phyloP scores from a whole-genome alignment of 2,797 vertebrate genomes.

The Melanotaenia trifasciata region DNA sequence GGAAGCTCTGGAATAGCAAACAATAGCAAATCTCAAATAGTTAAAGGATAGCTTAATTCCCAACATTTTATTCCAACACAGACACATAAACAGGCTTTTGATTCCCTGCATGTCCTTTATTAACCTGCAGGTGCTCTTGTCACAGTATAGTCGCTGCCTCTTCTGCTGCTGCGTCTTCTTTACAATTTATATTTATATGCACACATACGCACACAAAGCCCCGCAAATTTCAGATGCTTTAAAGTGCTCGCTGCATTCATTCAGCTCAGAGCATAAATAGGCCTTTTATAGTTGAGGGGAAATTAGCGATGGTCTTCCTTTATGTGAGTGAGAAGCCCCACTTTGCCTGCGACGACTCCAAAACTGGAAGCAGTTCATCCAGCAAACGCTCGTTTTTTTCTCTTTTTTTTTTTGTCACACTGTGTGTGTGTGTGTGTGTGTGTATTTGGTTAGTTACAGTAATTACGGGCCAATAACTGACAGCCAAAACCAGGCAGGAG shows the following conservation, averaged over 20 bases:
- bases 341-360: constrained; percentile 91
- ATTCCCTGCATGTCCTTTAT: constrained; percentile 25
- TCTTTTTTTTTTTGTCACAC: neutral
- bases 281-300: constrained; percentile 89
- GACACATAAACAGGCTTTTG: constrained; percentile 43
- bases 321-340: constrained; percentile 93
- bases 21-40: neutral
- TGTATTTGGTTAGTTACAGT: constrained; percentile 99
- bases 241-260: constrained; percentile 76
- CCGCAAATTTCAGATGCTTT: constrained; percentile 77
- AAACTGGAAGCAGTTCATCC: constrained; percentile 96
- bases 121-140: constrained; percentile 70
- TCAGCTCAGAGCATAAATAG: constrained; percentile 80
- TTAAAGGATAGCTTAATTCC: neutral
- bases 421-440: constrained; percentile 80
- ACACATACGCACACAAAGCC: constrained; percentile 62
- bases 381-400: constrained; percentile 79
- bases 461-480: constrained; percentile 99
- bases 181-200: constrained; percentile 64
- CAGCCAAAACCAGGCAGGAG: constrained; percentile 99
- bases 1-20: neutral
- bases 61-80: neutral
- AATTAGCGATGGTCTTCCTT: constrained; percentile 94
- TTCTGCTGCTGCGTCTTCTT: constrained; percentile 40
- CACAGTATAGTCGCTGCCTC: constrained; percentile 11